Percentiles rank a stretch among this genome's conserved stretches.
phyloP scores from a whole-genome alignment of 2,113 vertebrate genomes.

The Cebus imitator region DNA sequence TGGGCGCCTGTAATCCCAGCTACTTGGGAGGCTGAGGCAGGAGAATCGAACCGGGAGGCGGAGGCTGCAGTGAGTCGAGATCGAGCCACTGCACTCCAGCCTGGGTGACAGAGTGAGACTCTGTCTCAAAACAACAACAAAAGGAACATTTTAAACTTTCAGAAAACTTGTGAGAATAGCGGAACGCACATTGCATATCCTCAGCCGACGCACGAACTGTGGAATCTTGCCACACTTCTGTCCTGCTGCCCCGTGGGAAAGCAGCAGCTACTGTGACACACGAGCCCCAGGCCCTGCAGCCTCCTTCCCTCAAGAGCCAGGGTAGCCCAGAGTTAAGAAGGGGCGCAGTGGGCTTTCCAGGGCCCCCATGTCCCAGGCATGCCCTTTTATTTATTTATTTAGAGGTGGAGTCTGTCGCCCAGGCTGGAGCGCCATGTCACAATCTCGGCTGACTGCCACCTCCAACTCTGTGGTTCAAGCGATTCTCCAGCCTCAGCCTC shows the following conservation, averaged over 20 bases:
- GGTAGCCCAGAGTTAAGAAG: neutral
- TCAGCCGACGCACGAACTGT: rapidly evolving
- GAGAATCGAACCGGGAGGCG: too few relatives aligned
- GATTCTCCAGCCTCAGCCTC: neutral
- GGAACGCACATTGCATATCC: rapidly evolving
- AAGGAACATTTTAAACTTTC: neutral
- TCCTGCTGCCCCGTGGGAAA: neutral
- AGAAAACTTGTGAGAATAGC: neutral
- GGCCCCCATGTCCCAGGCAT: neutral
- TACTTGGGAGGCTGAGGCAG: too few relatives aligned
- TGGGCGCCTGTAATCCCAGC: rapidly evolving
- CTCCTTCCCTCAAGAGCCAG: too few relatives aligned
- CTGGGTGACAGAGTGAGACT: too few relatives aligned
- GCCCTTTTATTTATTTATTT: neutral
- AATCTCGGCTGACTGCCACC: too few relatives aligned
- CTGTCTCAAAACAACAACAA: too few relatives aligned
- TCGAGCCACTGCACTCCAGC: rapidly evolving
- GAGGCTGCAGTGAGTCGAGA: too few relatives aligned
- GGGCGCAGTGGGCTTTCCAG: neutral
- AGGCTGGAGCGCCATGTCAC: rapidly evolving
- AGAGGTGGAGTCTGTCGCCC: neutral
- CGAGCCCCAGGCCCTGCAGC: too few relatives aligned
- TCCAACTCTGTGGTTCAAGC: neutral
- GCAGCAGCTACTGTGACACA: neutral
- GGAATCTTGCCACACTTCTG: too few relatives aligned